These are phyloP conservation scores for Electrophaes corylata DNA, from an alignment of 2,888 invertebrate species.

Conservation along the genomic window DNA sequence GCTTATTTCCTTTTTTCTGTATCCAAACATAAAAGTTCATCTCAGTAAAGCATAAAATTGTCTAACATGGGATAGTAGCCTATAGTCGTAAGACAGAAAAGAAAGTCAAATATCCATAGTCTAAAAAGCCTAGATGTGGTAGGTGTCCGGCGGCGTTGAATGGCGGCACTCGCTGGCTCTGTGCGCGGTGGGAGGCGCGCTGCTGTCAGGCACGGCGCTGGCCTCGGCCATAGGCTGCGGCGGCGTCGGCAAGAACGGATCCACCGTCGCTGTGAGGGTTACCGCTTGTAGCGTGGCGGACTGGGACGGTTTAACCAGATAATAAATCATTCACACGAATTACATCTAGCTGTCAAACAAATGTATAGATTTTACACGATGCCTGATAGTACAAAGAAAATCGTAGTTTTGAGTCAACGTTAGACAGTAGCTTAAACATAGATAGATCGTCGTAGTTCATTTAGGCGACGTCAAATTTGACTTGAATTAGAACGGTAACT, in stretches of 20 bases:
- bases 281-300: constrained; percentile 19
- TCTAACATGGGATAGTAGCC: no score
- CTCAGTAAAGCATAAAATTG: no score
- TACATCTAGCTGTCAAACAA: neutral
- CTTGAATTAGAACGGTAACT: neutral
- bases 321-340: neutral
- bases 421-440: neutral
- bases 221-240: constrained; percentile 92
- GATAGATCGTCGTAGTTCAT: neutral
- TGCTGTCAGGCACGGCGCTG: constrained; percentile 89
- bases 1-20: no score
- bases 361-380: neutral
- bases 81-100: neutral
- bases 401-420: neutral
- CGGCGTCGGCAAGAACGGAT: constrained; percentile 99
- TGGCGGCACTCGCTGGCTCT: constrained; percentile 89
- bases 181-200: constrained; percentile 36
- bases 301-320: constrained; percentile 11
- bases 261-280: constrained; percentile 97
- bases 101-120: constrained; percentile 3
- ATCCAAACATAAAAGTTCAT: no score
- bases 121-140: constrained; percentile 31
- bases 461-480: neutral
- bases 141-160: constrained; percentile 85
- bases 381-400: neutral